Evolutionary conservation across 2,888 invertebrate species (phyloP).

Genomic region (Pheosia tremula): DNA sequence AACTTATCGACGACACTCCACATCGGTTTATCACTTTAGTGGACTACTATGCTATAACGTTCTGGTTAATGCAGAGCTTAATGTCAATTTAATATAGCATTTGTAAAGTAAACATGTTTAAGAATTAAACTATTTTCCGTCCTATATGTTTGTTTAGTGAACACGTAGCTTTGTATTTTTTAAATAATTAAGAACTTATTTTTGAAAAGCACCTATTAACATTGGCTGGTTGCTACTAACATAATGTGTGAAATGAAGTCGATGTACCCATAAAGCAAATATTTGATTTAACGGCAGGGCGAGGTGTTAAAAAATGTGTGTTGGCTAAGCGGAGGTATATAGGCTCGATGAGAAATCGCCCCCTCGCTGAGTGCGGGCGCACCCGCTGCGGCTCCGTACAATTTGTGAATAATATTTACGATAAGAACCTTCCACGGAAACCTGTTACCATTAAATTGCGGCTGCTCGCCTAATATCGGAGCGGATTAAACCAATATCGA

Average conservation of each 20-base stretch:
- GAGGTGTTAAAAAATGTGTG: constrained; percentile 83
- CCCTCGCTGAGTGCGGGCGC: constrained; percentile 75
- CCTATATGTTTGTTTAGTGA: background rate
- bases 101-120: background rate
- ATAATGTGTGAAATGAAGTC: constrained; percentile 43
- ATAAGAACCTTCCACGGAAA: constrained; percentile 70
- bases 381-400: constrained; percentile 76
- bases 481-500: constrained; percentile 59
- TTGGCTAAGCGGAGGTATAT: constrained; percentile 69
- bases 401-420: constrained; percentile 81
- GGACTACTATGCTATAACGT: constrained; percentile 37
- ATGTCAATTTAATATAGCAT: constrained; percentile 18
- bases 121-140: background rate
- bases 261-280: constrained; percentile 73
- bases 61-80: constrained; percentile 28
- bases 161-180: too few species aligned
- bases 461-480: constrained; percentile 57
- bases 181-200: too few species aligned
- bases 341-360: constrained; percentile 79
- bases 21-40: constrained; percentile 63
- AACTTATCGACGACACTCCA: constrained; percentile 69
- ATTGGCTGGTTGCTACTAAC: constrained; percentile 11
- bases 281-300: constrained; percentile 73
- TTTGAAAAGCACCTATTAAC: too few species aligned
- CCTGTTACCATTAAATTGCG: constrained; percentile 68